Evolutionary conservation across 2,113 vertebrate genomes (phyloP).

Genomic region (Thunnus maccoyii): DNA sequence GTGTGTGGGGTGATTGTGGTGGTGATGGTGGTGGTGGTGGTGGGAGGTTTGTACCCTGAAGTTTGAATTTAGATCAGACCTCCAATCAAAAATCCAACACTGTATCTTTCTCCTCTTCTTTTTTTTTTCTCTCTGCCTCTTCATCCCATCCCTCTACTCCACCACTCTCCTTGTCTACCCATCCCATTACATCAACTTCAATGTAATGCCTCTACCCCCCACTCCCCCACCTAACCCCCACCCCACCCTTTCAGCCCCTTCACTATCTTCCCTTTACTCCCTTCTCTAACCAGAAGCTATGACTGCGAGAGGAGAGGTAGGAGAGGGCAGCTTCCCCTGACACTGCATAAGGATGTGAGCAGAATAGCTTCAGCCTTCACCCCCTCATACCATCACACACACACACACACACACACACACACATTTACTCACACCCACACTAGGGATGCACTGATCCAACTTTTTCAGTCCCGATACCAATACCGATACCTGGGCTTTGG

Average conservation of each 20-base stretch:
- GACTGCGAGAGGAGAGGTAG: conserved; percentile 62
- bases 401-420: conserved; percentile 12
- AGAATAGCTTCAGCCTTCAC: conserved; percentile 71
- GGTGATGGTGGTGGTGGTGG: not conserved
- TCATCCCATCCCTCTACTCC: conserved; percentile 6
- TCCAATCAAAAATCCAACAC: conserved; percentile 29
- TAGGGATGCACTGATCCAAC: too few relatives aligned
- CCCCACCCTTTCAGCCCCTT: not conserved
- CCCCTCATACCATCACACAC: conserved; percentile 17
- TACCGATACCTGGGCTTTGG: too few relatives aligned
- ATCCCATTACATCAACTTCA: conserved; percentile 41
- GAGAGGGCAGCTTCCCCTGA: conserved; percentile 70
- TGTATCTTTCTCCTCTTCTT: conserved; percentile 21
- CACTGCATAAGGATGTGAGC: conserved; percentile 84
- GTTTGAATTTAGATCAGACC: conserved; percentile 56
- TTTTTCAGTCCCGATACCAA: not conserved
- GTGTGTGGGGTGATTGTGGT: not conserved
- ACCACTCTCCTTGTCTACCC: conserved; percentile 8
- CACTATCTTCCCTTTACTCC: conserved; percentile 19
- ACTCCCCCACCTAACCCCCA: not conserved
- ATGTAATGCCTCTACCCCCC: conserved; percentile 30
- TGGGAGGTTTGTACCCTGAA: conserved; percentile 28
- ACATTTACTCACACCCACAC: not conserved
- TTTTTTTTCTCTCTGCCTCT: conserved; percentile 18
- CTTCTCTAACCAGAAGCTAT: conserved; percentile 45